Conservation (phyloP, 2,797 vertebrate genomes). For the Sparidentex hasta region DNA sequence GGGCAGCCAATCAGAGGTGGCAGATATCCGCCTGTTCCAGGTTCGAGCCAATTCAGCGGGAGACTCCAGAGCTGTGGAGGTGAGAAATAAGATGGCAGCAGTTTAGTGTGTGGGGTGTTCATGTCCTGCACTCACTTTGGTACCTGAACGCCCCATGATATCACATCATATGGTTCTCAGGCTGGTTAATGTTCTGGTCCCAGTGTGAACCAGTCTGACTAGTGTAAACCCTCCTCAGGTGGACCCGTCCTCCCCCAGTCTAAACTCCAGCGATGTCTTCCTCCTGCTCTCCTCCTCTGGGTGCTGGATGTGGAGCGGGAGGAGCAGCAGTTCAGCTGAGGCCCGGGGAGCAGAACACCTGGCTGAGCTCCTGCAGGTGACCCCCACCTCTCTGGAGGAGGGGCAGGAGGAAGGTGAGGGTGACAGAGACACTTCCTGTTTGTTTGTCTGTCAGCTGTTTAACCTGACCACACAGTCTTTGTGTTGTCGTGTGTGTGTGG, state of each 20-base stretch:
- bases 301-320: slow-evolving; percentile 78
- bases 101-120: too few relatives aligned
- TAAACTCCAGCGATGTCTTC: slow-evolving; percentile 83
- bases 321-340: slow-evolving; percentile 65
- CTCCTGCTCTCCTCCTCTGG: slow-evolving; percentile 65
- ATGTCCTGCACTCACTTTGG: neutral
- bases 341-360: slow-evolving; percentile 79
- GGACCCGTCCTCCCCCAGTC: slow-evolving; percentile 54
- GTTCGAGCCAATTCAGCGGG: slow-evolving; percentile 72
- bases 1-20: slow-evolving; percentile 58
- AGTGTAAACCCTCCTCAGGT: slow-evolving; percentile 61
- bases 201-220: neutral
- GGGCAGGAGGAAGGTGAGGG: slow-evolving; percentile 89
- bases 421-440: too few relatives aligned
- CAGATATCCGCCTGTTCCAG: slow-evolving; percentile 76
- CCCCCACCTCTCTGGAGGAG: slow-evolving; percentile 83
- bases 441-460: neutral
- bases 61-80: slow-evolving; percentile 77
- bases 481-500: neutral
- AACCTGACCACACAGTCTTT: neutral
- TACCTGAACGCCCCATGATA: neutral
- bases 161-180: neutral
- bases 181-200: neutral
- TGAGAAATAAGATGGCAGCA: slow-evolving; percentile 37
- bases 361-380: slow-evolving; percentile 80